Evolutionary conservation across 1,140 invertebrate species (phyloP).

Genomic region (Diuraphis noxia): DNA sequence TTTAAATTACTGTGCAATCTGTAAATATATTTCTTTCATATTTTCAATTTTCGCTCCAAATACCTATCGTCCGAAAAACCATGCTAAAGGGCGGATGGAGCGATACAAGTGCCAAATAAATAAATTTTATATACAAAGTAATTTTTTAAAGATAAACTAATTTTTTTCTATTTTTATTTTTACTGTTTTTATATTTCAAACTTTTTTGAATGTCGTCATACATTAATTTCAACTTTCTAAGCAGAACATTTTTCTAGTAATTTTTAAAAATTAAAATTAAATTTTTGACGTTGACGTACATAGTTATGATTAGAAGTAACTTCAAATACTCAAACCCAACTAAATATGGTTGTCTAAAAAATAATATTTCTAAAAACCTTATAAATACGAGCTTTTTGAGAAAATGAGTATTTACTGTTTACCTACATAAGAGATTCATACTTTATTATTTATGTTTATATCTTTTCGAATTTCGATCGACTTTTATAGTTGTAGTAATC

Average conservation of each 20-base stretch:
- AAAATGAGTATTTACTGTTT: background rate
- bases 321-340: too few relatives aligned
- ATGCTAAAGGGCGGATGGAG: background rate
- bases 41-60: too few relatives aligned
- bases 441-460: background rate
- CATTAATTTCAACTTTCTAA: too few relatives aligned
- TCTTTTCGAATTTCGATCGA: background rate
- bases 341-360: too few relatives aligned
- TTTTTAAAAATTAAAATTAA: too few relatives aligned
- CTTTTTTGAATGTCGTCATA: too few relatives aligned
- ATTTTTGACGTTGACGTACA: too few relatives aligned
- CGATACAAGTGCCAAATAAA: background rate
- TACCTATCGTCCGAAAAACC: background rate
- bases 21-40: too few relatives aligned
- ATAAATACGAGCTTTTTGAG: background rate
- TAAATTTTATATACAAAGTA: background rate
- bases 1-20: too few relatives aligned
- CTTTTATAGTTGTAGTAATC: background rate
- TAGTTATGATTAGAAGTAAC: too few relatives aligned
- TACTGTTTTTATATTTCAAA: background rate
- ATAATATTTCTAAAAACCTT: background rate
- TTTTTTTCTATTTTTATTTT: background rate
- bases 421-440: too few relatives aligned
- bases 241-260: too few relatives aligned
- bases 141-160: background rate